Percentiles rank a stretch among this genome's conserved stretches.
Conservation (phyloP, 2,797 vertebrate genomes). For the Aulostomus chinensis region DNA sequence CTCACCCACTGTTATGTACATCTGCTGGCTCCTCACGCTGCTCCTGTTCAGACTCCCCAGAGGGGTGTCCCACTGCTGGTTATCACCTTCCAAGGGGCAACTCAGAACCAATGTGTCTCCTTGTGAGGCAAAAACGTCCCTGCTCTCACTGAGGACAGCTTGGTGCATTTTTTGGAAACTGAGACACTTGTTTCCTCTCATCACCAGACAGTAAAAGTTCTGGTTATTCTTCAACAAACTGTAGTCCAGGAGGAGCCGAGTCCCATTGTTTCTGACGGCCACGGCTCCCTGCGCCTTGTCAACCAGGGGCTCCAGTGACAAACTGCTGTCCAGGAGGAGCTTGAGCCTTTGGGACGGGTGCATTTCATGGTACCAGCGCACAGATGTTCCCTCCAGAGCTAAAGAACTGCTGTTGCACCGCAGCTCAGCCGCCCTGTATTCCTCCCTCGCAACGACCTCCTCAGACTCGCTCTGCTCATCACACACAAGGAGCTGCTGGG, state of each 20-base stretch:
- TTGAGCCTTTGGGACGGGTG: conserved; percentile 14
- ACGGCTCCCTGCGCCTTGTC: conserved; percentile 35
- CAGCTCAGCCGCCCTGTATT: conserved; percentile 36
- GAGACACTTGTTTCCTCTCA: conserved; percentile 55
- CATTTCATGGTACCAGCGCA: conserved; percentile 74
- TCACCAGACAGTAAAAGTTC: conserved; percentile 67
- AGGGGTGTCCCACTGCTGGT: conserved; percentile 74
- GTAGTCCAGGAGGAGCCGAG: conserved; percentile 40
- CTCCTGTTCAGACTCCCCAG: conserved; percentile 45
- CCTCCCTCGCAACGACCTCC: conserved; percentile 39
- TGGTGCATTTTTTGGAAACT: conserved; percentile 62
- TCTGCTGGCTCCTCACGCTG: not conserved
- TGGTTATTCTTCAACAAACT: conserved; percentile 26
- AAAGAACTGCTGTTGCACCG: conserved; percentile 45
- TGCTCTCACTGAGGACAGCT: conserved; percentile 26
- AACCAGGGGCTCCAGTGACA: conserved; percentile 53
- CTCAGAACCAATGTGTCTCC: conserved; percentile 66
- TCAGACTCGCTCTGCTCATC: conserved; percentile 30
- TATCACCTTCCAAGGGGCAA: conserved; percentile 46
- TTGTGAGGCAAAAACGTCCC: conserved; percentile 45
- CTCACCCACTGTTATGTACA: conserved; percentile 33
- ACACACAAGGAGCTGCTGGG: conserved; percentile 66
- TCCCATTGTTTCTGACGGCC: conserved; percentile 53
- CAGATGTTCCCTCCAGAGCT: conserved; percentile 20
- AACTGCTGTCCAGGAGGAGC: conserved; percentile 68